These are phyloP conservation scores for Clarias magur DNA, from an alignment of 2,113 vertebrate genomes.

Conservation along the genomic window DNA sequence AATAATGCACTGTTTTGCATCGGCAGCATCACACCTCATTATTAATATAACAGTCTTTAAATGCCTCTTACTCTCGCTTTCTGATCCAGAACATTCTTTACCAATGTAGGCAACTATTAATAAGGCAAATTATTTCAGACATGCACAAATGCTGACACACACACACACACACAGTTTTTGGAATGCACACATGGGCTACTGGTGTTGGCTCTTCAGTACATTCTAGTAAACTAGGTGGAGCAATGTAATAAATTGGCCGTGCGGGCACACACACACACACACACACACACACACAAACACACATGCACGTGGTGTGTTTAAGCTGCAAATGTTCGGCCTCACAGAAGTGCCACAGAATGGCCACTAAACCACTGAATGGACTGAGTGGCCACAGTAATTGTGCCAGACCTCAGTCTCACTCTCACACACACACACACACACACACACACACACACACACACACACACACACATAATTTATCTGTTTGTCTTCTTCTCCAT, in stretches of 20 bases:
- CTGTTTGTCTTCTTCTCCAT: neutral
- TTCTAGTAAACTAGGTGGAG: conserved; percentile 14
- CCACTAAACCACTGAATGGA: conserved; percentile 12
- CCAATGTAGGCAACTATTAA: conserved; percentile 26
- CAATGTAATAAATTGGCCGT: neutral
- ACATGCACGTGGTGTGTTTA: neutral
- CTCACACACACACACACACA: neutral
- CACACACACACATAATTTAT: neutral
- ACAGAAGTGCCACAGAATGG: conserved; percentile 14
- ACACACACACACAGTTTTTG: conserved; percentile 23
- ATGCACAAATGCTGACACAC: conserved; percentile 14
- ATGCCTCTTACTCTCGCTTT: neutral
- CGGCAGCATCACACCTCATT: neutral
- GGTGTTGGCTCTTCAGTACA: neutral
- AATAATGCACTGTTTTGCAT: neutral
- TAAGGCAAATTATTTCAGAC: conserved; percentile 28
- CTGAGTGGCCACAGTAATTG: neutral
- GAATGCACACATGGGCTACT: conserved; percentile 22
- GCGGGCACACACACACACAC: neutral
- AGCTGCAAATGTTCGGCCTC: neutral
- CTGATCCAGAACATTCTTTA: neutral
- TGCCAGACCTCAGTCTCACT: conserved; percentile 18
- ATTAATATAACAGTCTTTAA: neutral
- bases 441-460: conserved; percentile 1
- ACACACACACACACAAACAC: conserved; percentile 9